These are phyloP conservation scores for Carterocephalus palaemon DNA, from an alignment of 2,888 invertebrate species.

Conservation along the genomic window DNA sequence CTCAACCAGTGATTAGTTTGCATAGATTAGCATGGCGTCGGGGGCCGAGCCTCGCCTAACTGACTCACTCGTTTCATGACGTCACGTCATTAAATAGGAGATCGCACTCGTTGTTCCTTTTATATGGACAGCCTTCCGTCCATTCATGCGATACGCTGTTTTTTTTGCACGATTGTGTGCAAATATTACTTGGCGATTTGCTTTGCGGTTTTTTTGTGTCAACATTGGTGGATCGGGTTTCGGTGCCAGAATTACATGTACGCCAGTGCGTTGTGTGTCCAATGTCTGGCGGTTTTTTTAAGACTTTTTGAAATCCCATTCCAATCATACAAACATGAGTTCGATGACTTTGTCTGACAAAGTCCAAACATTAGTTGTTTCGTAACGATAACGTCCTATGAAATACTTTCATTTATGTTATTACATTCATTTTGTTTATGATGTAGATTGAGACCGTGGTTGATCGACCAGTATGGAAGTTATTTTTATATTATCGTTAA, in stretches of 20 bases:
- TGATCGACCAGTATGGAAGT: no score
- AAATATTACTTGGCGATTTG: slow-evolving; percentile 38
- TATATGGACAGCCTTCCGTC: slow-evolving; percentile 61
- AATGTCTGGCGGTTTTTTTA: no score
- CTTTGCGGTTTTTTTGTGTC: neutral
- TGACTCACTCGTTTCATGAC: slow-evolving; percentile 27
- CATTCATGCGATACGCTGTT: slow-evolving; percentile 49
- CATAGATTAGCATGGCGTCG: slow-evolving; percentile 17
- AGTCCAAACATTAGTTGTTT: no score
- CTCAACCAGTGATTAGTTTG: slow-evolving; percentile 19
- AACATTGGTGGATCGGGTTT: neutral
- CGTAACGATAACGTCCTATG: no score
- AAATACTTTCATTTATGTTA: no score
- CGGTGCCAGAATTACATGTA: neutral
- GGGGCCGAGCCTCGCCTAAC: slow-evolving; percentile 13
- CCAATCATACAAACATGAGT: no score
- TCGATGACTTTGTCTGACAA: no score
- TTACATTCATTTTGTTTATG: no score
- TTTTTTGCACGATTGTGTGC: slow-evolving; percentile 51
- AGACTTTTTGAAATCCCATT: no score
- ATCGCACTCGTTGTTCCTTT: slow-evolving; percentile 28
- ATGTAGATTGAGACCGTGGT: no score
- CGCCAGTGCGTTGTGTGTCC: no score
- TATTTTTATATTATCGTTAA: no score
- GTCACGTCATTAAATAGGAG: slow-evolving; percentile 26